Evolutionary conservation across 2,797 vertebrate species (phyloP).

Genomic region (Hippopotamyrus pictus): DNA sequence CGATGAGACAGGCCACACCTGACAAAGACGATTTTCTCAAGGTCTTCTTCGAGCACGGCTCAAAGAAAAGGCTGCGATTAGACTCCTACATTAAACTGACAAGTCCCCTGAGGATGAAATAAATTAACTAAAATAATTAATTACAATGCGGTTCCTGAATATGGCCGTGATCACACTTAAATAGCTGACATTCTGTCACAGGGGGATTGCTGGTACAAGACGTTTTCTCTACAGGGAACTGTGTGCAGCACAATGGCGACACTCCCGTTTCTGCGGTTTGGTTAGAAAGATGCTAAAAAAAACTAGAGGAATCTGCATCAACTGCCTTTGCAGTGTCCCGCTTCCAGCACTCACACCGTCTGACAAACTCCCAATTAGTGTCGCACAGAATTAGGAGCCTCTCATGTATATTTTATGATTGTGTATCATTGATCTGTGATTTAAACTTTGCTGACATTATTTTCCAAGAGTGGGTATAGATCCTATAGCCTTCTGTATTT

Average conservation of each 20-base stretch:
- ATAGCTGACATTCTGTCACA: neutral
- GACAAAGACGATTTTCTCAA: neutral
- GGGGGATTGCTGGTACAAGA: neutral
- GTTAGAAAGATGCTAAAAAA: neutral
- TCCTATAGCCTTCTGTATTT: neutral
- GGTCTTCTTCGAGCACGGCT: neutral
- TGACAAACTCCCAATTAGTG: neutral
- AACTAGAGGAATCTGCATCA: neutral
- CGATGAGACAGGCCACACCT: neutral
- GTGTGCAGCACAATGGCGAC: neutral
- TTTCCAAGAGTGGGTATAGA: neutral
- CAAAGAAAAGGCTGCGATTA: neutral
- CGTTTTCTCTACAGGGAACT: neutral
- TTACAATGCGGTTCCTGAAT: neutral
- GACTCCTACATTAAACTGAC: neutral
- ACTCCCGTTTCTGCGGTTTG: neutral
- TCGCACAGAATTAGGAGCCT: neutral
- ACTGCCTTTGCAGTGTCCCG: neutral
- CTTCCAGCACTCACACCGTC: neutral
- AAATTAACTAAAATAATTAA: conserved; percentile 4
- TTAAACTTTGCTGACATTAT: neutral
- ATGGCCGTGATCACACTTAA: neutral
- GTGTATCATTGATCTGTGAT: neutral
- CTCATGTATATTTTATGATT: neutral
- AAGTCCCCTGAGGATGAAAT: neutral